These are phyloP conservation scores for Orycteropus afer DNA, from an alignment of 2,113 vertebrate genomes.

Conservation along the genomic window DNA sequence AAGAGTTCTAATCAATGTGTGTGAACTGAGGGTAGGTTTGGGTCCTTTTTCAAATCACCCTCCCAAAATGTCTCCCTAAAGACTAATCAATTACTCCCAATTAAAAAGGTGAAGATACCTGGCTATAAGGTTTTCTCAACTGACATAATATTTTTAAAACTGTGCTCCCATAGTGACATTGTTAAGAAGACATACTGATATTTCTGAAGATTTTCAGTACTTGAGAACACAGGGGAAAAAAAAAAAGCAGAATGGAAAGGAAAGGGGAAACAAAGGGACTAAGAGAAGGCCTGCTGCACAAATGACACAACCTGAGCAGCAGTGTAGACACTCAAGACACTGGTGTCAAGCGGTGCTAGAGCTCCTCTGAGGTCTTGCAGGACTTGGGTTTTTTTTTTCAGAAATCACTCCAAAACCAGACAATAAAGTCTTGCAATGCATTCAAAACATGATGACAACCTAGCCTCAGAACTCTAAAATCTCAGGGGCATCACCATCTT, in stretches of 20 bases:
- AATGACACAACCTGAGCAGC: slow-evolving; percentile 75
- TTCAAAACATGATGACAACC: slow-evolving; percentile 78
- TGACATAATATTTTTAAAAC: slow-evolving; percentile 73
- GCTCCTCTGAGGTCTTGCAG: slow-evolving; percentile 76
- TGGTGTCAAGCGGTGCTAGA: slow-evolving; percentile 58
- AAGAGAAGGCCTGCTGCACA: slow-evolving; percentile 67
- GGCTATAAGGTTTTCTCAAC: slow-evolving; percentile 65
- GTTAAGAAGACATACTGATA: slow-evolving; percentile 72
- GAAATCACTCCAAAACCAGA: slow-evolving; percentile 72
- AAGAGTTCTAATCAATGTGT: slow-evolving; percentile 60
- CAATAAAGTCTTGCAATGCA: slow-evolving; percentile 78
- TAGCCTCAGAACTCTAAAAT: slow-evolving; percentile 80
- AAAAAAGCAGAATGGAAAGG: slow-evolving; percentile 67
- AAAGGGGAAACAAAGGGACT: slow-evolving; percentile 74
- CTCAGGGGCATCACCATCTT: slow-evolving; percentile 79
- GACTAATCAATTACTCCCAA: slow-evolving; percentile 72
- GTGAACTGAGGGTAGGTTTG: slow-evolving; percentile 19
- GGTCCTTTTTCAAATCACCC: slow-evolving; percentile 48
- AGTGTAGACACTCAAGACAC: slow-evolving; percentile 71
- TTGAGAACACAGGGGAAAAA: slow-evolving; percentile 60
- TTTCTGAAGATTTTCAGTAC: slow-evolving; percentile 70
- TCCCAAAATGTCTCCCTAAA: slow-evolving; percentile 77
- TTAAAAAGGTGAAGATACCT: slow-evolving; percentile 75
- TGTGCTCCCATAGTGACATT: slow-evolving; percentile 85
- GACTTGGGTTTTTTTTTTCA: slow-evolving; percentile 53